Base-by-base conservation (phyloP, 2,113 vertebrate species). In the Nycticebus coucang region DNA sequence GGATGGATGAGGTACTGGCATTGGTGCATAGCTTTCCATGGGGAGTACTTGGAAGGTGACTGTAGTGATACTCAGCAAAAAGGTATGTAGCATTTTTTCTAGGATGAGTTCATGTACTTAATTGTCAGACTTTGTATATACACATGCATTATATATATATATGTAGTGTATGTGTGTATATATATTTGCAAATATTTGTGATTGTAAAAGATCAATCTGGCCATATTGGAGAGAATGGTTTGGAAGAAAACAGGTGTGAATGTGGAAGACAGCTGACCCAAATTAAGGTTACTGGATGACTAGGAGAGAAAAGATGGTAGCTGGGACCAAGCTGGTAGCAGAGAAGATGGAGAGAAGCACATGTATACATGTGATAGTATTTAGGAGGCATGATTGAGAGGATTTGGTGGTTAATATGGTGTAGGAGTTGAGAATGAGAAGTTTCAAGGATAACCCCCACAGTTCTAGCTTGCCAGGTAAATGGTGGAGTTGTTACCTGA, bases 391-490 rank as follows among this genome's bases (percentile, higher is more conserved):
- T 68, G 60, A 14, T 69, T 66, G 55, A 59, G 55, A 82, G 33
- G 55, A 81, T 89, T 87, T 85, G 55, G 21, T 96, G 66, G 81
- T n/a, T 81, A 60, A 82, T 87, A 19, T 17, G 26, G 24, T 86
- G 60, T 50, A 90, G 28, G 26, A 9, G n/a, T 72, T 86, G 41
- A 87, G 37, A 35, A 50, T 11, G 19, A 87, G 77, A 93, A 93
- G 12, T 59, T 66, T 37, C 45, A 81, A 53, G n/a, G 26, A 33
- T 85, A 26, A 81, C 62, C 91, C 45, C 35, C 66, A 87, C 28
- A 7, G 11, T 68, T 86, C 82, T 93, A 12, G 86, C 79, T 97
- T 95, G 45, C 19, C 35, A 83, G 74, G 68, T 93, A 35, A 91
- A 62, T 66, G 68, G 7, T 87, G 18, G 75, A 64, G 41, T 69